These are phyloP conservation scores for Myanophis thanlyinensis DNA, from an alignment of 2,113 vertebrate genomes.

Conservation along the genomic window DNA sequence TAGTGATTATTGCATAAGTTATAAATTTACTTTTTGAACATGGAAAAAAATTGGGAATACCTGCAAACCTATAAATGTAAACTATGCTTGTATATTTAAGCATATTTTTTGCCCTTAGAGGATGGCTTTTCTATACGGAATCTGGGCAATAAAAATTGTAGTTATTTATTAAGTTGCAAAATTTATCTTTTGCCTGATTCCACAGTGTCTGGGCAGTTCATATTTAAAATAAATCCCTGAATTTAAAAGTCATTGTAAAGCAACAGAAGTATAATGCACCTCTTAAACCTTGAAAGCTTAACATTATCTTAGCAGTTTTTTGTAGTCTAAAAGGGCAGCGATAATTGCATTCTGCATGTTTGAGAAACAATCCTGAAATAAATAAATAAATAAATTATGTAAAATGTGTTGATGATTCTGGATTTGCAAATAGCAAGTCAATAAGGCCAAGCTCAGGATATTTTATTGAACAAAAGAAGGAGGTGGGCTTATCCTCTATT, in stretches of 20 bases:
- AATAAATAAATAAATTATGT: too few species aligned
- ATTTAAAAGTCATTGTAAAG: not conserved
- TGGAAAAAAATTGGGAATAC: not conserved
- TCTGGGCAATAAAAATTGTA: not conserved
- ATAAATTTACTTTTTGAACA: not conserved
- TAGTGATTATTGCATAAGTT: conserved; percentile 15
- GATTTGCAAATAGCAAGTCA: not conserved
- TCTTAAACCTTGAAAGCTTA: not conserved
- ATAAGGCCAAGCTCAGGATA: not conserved
- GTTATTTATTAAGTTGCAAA: not conserved
- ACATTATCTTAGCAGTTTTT: not conserved
- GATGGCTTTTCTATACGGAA: not conserved
- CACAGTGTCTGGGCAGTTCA: not conserved
- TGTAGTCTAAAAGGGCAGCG: not conserved
- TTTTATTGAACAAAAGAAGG: not conserved
- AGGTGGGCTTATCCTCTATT: not conserved
- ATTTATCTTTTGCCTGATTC: not conserved
- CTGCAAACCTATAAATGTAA: not conserved
- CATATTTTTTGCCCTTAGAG: not conserved
- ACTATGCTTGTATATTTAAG: not conserved
- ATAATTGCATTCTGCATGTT: not conserved
- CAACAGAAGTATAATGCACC: not conserved
- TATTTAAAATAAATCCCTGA: not conserved
- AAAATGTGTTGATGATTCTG: not conserved
- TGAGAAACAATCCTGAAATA: not conserved